Evolutionary conservation across 2,888 invertebrate genomes (phyloP), one percentile per base, ranked within the genome.

Genomic region (Ormyrus thymus): DNA sequence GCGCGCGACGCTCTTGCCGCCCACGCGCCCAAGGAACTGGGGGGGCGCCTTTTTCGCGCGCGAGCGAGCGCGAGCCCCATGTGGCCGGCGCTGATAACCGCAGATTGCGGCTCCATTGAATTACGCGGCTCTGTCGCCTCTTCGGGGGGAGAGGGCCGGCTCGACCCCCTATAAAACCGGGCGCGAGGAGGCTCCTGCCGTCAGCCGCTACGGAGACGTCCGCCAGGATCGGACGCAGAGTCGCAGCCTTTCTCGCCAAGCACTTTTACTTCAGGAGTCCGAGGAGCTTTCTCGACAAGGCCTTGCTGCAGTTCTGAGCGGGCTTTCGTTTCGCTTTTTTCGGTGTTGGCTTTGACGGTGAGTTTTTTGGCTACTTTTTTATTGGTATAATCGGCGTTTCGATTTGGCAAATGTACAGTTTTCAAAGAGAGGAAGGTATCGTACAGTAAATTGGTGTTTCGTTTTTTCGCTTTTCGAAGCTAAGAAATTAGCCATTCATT

Each of bases 61-160:
- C 80, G 82, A 83, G 76, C 72, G 62, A 51, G 15, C 65, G n/a
- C 79, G 83, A 83, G 86, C 81, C 89, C 87, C 89, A 89, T 89
- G 86, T 89, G 89, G 87, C 83, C 76, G 81, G 58, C 71, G 84
- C 88, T 88, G 89, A 89, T 89, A 89, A 88, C 86, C 86, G 74
- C 83, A 85, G 84, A 89, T 89, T 89, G 89, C 85, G 82, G 84
- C 83, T 85, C 79, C 84, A 89, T 89, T 85, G 84, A 87, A 88
- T 89, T 88, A 88, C 81, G 76, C 29, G 71, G 3, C 46, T 13
- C 8, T 43, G 48, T 29, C 58, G 45, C 56, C 53, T 9, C 29
- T 58, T 86, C 15, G 8, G 45, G 6, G n/a, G 56, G 7, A 50
- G 48, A 56, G n/a, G 7, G 45, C 48, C 50, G 59, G 43, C 7